phyloP scores from a whole-genome alignment of 2,888 invertebrate species.

The Sarcophaga caerulescens region DNA sequence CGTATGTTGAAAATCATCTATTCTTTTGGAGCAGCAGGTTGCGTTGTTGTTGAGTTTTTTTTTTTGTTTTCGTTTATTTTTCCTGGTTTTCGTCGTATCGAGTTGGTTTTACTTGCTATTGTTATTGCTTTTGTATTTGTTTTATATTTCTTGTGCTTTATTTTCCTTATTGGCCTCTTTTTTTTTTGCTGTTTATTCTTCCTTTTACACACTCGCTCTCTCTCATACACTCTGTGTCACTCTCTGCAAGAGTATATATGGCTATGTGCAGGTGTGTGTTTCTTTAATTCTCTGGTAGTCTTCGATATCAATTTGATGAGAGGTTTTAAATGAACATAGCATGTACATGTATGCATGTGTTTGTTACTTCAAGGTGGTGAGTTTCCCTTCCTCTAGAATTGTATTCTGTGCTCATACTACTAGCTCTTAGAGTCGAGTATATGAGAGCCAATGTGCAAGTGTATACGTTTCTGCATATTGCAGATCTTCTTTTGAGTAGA shows the following conservation, averaged over 20 bases:
- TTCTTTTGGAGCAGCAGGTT: conserved; percentile 69
- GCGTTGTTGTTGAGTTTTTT: conserved; percentile 62
- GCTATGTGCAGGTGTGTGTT: background rate
- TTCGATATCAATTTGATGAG: conserved; percentile 52
- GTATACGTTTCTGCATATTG: conserved; percentile 64
- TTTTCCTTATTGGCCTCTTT: conserved; percentile 62
- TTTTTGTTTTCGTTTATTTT: conserved; percentile 50
- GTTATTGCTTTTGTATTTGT: conserved; percentile 45
- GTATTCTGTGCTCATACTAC: background rate
- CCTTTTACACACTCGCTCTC: background rate
- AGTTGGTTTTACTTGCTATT: conserved; percentile 32
- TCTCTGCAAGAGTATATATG: no score
- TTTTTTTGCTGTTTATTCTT: conserved; percentile 26
- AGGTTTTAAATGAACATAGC: conserved; percentile 19
- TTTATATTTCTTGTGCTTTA: conserved; percentile 62
- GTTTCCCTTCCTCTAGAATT: conserved; percentile 43
- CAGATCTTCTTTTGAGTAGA: conserved; percentile 38
- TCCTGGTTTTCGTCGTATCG: background rate
- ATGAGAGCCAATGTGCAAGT: conserved; percentile 8
- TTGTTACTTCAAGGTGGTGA: conserved; percentile 52
- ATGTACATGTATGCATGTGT: background rate
- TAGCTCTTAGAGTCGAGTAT: background rate
- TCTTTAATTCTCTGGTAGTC: conserved; percentile 1
- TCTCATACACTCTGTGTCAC: no score
- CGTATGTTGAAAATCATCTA: conserved; percentile 69